Base-by-base conservation (phyloP, 2,797 vertebrate genomes). In the Notolabrus celidotus region DNA sequence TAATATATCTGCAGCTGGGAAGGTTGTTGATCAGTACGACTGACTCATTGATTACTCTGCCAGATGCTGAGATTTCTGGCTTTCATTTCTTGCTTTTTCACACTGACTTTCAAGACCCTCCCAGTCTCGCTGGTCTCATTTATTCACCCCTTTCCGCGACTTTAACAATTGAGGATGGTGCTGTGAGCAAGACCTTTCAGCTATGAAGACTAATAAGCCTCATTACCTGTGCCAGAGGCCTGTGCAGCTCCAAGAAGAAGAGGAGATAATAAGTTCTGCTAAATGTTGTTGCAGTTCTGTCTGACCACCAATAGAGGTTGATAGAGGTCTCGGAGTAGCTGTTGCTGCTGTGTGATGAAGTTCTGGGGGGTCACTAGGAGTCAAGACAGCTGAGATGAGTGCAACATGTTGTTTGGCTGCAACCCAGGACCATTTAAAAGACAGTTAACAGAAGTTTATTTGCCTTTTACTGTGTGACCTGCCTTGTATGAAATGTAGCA, bases 161-260 rank as follows among this genome's bases (percentile, higher is more conserved):
- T 74, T 70, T 61, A 60, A 61, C 61, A 74, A 43, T 41, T 56
- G 41, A 74, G 43, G 71, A 15, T n/a, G 19, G 43, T 25, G 50
- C 60, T 75, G 23, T 34, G 51, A 71, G 54, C 20, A 54, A 77
- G 45, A 61, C 36, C 50, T 67, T 75, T 71, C 29, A 56, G 45
- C 49, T 58, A 52, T 67, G 45, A 73, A 45, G 76, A 82, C 45
- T 77, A 76, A 82, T 73, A 83, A 56, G 52, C 41, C 42, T 72
- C 63, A 79, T 80, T 80, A 80, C 19, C 47, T 69, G 27, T 22
- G 38, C 47, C 31, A 33, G 41, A 59, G 33, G 65, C 25, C 29
- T 19, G 56, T 41, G 41, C 23, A 52, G 36, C 58, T 56, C 63
- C 43, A 16, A 61, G 50, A 42, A 33, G 33, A 47, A 25, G 23